Conservation (phyloP, 2,888 invertebrate genomes). For the Ctena decussata region DNA sequence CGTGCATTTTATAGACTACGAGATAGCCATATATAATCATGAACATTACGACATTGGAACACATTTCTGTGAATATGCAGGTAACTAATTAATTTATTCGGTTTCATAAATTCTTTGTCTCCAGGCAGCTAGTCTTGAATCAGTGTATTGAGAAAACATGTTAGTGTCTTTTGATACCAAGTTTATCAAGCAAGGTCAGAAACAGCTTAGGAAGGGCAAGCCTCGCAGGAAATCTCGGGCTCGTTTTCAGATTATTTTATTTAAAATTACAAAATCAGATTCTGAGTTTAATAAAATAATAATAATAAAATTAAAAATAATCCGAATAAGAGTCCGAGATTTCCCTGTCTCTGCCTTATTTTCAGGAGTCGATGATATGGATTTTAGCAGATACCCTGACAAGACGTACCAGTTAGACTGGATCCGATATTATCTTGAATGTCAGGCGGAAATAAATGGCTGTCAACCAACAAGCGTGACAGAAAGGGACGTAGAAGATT, state of each 20-base stretch:
- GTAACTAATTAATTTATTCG: constrained; percentile 89
- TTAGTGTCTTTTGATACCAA: no score
- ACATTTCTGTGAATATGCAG: constrained; percentile 99
- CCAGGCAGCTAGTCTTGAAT: no score
- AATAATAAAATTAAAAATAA: no score
- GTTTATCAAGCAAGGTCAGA: no score
- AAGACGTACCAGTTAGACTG: constrained; percentile 93
- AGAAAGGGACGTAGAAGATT: constrained; percentile 89
- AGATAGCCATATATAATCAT: constrained; percentile 97
- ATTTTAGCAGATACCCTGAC: constrained; percentile 92
- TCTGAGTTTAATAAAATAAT: no score
- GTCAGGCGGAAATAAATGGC: constrained; percentile 87
- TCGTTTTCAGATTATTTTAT: no score
- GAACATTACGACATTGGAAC: constrained; percentile 99
- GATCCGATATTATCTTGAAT: constrained; percentile 92
- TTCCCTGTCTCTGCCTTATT: neutral
- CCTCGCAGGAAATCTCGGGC: no score
- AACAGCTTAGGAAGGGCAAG: no score
- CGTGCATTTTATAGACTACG: constrained; percentile 98
- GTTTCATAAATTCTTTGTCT: no score
- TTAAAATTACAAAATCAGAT: no score
- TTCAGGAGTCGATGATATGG: constrained; percentile 89
- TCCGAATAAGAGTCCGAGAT: no score
- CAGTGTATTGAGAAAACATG: no score
- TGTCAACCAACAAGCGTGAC: constrained; percentile 63